Percentiles rank a stretch among this genome's conserved stretches.
Conservation (phyloP, 30 jellyfish, hydroid and myxozoan genomes). For the Phacellophora camtschatica region DNA sequence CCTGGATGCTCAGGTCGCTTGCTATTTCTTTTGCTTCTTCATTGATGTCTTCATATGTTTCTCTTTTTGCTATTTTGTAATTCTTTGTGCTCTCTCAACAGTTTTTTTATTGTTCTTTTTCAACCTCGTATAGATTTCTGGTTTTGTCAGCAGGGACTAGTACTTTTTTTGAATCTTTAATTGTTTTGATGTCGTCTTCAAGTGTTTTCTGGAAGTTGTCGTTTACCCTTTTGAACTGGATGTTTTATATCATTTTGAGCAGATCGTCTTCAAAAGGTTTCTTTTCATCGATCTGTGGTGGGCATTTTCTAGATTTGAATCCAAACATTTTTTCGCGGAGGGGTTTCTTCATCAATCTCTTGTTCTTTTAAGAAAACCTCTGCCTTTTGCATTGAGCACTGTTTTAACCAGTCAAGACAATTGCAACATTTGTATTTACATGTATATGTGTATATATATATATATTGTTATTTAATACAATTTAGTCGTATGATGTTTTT, state of each 20-base stretch:
- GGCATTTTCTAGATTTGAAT: constrained; percentile 45
- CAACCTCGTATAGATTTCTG: not conserved
- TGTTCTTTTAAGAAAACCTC: not conserved
- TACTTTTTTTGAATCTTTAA: constrained; percentile 9
- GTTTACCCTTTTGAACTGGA: not conserved
- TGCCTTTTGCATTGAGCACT: no score
- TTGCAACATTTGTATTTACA: no score
- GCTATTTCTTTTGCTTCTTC: not conserved
- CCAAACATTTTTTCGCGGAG: not conserved
- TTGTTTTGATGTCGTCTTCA: not conserved
- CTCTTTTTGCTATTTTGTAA: not conserved
- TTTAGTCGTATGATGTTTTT: no score
- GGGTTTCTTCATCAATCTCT: not conserved
- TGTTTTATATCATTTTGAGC: constrained; percentile 14
- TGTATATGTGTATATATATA: no score
- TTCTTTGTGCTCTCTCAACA: not conserved
- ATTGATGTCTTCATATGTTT: not conserved
- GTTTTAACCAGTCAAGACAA: no score
- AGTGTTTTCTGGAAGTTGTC: constrained; percentile 21
- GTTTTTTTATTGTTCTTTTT: not conserved
- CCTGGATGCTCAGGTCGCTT: constrained; percentile 13
- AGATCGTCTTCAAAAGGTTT: constrained; percentile 16
- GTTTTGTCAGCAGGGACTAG: constrained; percentile 61
- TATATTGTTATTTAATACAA: no score
- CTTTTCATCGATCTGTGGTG: constrained; percentile 12